These are phyloP conservation scores for Thyatira batis DNA, from an alignment of 2,888 invertebrate species.

Conservation along the genomic window DNA sequence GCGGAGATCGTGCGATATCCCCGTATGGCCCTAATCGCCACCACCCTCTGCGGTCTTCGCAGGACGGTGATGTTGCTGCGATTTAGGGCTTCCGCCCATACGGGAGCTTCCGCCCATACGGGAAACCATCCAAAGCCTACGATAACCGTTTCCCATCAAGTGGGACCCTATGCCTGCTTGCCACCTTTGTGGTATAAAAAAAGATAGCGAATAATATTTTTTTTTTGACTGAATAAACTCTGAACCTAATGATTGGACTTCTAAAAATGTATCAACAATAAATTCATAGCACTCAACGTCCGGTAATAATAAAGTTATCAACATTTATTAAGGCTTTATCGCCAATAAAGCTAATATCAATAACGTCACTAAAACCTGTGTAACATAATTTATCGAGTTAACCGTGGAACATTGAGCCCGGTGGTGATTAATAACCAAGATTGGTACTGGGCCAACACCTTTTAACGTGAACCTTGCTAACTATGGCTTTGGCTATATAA, in stretches of 20 bases:
- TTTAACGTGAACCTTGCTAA: not conserved
- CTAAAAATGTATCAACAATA: not conserved
- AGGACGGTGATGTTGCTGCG: no score
- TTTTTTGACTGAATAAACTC: no score
- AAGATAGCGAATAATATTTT: no score
- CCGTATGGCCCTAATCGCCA: no score
- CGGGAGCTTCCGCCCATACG: no score
- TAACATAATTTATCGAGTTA: constrained; percentile 29
- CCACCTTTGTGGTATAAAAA: not conserved
- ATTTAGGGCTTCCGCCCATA: no score
- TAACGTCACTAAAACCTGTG: constrained; percentile 33
- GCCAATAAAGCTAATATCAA: constrained; percentile 20
- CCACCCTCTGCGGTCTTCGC: no score
- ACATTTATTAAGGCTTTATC: not conserved
- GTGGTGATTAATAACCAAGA: constrained; percentile 1
- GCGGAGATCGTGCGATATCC: no score
- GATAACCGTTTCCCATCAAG: no score
- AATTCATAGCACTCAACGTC: not conserved
- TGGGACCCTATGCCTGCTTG: no score
- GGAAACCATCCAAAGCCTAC: no score
- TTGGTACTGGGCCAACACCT: constrained; percentile 4
- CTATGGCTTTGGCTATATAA: not conserved
- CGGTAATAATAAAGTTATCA: not conserved
- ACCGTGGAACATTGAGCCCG: not conserved
- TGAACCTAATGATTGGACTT: no score